Evolutionary conservation across 2,888 invertebrate species (phyloP), one percentile per base, ranked within the genome.

Genomic region (Sipha maydis): DNA sequence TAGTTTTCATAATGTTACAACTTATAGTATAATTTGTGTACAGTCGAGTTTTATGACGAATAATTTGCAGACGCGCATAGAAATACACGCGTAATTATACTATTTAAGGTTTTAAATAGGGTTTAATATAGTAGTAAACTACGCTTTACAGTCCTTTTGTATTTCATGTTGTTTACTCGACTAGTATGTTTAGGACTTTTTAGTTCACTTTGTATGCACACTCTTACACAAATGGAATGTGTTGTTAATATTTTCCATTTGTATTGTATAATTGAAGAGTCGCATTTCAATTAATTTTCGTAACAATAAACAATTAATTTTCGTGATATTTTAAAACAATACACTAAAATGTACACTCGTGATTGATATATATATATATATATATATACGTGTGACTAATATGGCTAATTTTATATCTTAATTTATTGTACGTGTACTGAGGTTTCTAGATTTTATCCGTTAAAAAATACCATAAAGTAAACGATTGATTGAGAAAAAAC

Each of bases 261-360:
- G 25, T 61, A 21, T 61, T 61, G 25, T 71, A 28, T 31, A 71
- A 71, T 17, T 17, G 17, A 71, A 71, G 28, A 71, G 71, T 71
- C 31, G n/a, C 71, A 28, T 71, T 71, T 71, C 69, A 69, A 69
- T 69, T 69, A 69, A n/a, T 69, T 69, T 69, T 28, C 69, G 69
- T 71, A 31, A 71, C 28, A 71, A 61, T 28, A 17, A 11, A 3
- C 14, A 28, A 71, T 71, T 71, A 71, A 11, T 71, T 28, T 71
- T 71, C 31, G 1, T 71, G 71, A 71, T 71, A 1, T 17, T 71
- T 61, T 61, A 21, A 61, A 61, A 61, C 61, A 25, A 61, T 25
- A 61, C 61, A 25, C 61, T 4, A 61, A 61, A 61, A 61, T 7
- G 21, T 2, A 21, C 7, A 7, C 8, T 61, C 61, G 61, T 61